These are phyloP conservation scores for Chirona hameri DNA, from an alignment of 2,888 invertebrate species.

Conservation along the genomic window DNA sequence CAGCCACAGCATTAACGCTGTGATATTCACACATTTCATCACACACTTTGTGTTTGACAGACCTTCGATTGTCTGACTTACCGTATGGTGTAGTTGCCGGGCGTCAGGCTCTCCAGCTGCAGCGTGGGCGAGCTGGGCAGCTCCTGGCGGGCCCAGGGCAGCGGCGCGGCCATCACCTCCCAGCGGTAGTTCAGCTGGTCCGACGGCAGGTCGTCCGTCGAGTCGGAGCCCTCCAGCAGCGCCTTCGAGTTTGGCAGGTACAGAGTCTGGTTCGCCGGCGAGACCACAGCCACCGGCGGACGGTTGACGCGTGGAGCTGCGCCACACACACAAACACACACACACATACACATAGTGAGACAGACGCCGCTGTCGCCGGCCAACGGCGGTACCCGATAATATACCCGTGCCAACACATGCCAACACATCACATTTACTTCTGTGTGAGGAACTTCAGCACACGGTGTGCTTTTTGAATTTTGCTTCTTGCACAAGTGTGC, in stretches of 20 bases:
- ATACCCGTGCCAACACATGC: too few species aligned
- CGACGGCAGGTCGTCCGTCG: slow-evolving; percentile 62
- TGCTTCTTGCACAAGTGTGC: too few species aligned
- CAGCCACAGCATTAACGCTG: too few species aligned
- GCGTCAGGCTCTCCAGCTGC: slow-evolving; percentile 76
- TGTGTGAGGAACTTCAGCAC: too few species aligned
- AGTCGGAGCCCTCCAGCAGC: slow-evolving; percentile 73
- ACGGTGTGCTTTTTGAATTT: too few species aligned
- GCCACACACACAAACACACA: neutral
- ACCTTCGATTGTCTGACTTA: slow-evolving; percentile 40
- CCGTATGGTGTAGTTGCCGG: slow-evolving; percentile 87
- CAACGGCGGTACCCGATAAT: too few species aligned
- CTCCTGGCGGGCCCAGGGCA: slow-evolving; percentile 70
- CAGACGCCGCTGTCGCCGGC: too few species aligned
- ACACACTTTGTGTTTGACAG: too few species aligned
- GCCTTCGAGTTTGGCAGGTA: slow-evolving; percentile 85
- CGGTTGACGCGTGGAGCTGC: slow-evolving; percentile 69
- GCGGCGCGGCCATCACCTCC: slow-evolving; percentile 84
- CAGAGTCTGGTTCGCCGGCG: slow-evolving; percentile 78
- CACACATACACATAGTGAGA: too few species aligned
- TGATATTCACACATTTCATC: too few species aligned
- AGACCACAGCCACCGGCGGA: slow-evolving; percentile 78
- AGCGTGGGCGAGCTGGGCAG: slow-evolving; percentile 75
- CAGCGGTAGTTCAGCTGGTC: slow-evolving; percentile 84
- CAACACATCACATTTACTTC: too few species aligned